phyloP scores from a whole-genome alignment of 2,888 invertebrate genomes.

The Flabesymbios commensalis region DNA sequence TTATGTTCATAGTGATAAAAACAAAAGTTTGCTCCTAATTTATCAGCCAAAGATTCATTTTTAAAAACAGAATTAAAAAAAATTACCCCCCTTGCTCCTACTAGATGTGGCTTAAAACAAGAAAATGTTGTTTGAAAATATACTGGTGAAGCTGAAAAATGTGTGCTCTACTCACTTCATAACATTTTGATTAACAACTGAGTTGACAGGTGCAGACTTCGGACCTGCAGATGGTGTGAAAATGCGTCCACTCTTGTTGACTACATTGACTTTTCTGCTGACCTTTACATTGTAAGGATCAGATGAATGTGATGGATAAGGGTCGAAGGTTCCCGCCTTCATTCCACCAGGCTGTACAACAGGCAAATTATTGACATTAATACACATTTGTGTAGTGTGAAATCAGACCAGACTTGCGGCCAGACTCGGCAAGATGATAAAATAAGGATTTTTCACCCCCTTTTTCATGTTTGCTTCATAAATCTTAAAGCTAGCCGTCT shows the following conservation, averaged over 20 bases:
- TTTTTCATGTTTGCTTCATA: no score
- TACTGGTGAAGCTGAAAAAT: neutral
- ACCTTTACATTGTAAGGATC: constrained; percentile 49
- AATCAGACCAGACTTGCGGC: no score
- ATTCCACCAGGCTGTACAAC: constrained; percentile 53
- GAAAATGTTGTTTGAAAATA: neutral
- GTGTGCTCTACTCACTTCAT: constrained; percentile 41
- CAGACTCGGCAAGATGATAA: no score
- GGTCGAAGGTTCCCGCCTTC: constrained; percentile 60
- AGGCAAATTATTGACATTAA: neutral
- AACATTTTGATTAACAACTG: constrained; percentile 58
- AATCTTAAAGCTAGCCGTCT: no score
- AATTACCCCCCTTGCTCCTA: neutral
- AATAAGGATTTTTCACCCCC: no score
- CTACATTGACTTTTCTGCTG: constrained; percentile 49
- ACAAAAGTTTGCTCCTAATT: no score
- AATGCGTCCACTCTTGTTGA: constrained; percentile 58
- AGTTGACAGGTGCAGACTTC: constrained; percentile 54
- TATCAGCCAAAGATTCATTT: neutral
- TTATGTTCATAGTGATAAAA: no score
- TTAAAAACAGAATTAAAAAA: neutral
- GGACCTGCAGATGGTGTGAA: constrained; percentile 59
- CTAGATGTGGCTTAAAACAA: neutral
- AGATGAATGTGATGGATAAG: constrained; percentile 58
- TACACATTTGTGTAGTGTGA: neutral